Conservation (phyloP, 2,113 vertebrate genomes). For the Amphiprion ocellaris region DNA sequence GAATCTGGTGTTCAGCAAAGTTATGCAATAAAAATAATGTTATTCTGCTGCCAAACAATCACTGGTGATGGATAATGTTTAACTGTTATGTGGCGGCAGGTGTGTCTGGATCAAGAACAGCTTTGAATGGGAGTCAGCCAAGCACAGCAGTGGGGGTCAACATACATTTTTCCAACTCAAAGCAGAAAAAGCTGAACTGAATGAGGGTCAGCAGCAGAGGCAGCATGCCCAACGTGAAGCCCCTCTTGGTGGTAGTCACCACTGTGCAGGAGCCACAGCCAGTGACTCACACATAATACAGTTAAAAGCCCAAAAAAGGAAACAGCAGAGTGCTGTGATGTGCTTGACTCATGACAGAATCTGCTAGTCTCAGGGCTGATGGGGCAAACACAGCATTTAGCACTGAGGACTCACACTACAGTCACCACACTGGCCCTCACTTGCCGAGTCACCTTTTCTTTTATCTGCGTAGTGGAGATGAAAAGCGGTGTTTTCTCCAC, state of each 20-base stretch:
- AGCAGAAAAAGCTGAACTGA: background rate
- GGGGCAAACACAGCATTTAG: slow-evolving; percentile 49
- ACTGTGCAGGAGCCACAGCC: slow-evolving; percentile 50
- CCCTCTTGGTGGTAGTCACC: slow-evolving; percentile 49
- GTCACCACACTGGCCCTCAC: slow-evolving; percentile 22
- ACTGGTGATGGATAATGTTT: background rate
- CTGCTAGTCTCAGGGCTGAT: slow-evolving; percentile 31
- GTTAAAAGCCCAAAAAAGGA: slow-evolving; percentile 82
- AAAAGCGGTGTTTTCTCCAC: background rate
- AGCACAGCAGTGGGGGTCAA: background rate
- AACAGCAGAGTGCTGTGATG: slow-evolving; percentile 55
- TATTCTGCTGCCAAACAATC: slow-evolving; percentile 37
- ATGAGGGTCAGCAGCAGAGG: slow-evolving; percentile 27
- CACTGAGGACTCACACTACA: slow-evolving; percentile 37
- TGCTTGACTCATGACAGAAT: slow-evolving; percentile 68
- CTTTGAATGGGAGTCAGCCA: slow-evolving; percentile 7
- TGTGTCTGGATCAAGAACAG: slow-evolving; percentile 5
- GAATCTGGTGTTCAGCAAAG: background rate
- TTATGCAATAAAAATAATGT: slow-evolving; percentile 11
- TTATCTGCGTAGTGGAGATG: slow-evolving; percentile 11
- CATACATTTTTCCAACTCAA: background rate
- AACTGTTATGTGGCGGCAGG: slow-evolving; percentile 26
- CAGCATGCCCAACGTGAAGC: slow-evolving; percentile 30
- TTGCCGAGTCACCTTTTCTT: slow-evolving; percentile 52
- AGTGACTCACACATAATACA: slow-evolving; percentile 74